Evolutionary conservation across 2,113 vertebrate genomes (phyloP).

Genomic region (Antidorcas marsupialis): DNA sequence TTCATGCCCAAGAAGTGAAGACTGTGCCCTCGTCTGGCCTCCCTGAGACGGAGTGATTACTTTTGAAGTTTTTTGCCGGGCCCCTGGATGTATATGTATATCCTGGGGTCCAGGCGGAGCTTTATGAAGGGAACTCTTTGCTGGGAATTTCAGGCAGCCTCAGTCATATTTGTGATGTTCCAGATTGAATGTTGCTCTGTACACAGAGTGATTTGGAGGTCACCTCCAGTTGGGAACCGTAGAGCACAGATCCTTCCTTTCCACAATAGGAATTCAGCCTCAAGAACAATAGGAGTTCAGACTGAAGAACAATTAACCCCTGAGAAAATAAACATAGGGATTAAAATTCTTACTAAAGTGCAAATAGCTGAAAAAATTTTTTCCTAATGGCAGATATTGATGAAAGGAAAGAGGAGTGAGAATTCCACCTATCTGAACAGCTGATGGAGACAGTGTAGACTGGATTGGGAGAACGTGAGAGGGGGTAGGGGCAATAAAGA

Average conservation of each 20-base stretch:
- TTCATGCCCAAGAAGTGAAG: background rate
- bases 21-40: background rate
- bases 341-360: background rate
- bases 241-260: background rate
- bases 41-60: background rate
- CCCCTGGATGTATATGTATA: background rate
- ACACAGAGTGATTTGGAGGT: background rate
- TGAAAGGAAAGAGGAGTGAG: background rate
- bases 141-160: background rate
- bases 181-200: background rate
- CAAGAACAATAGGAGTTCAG: background rate
- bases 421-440: background rate
- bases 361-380: background rate
- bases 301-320: background rate
- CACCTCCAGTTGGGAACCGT: background rate
- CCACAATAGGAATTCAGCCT: no score
- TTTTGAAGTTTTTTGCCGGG: background rate
- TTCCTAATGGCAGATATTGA: background rate
- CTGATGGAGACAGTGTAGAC: background rate
- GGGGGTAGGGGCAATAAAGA: background rate
- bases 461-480: fast-evolving
- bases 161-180: background rate
- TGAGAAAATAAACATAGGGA: background rate
- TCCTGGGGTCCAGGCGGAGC: background rate
- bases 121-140: background rate